These are phyloP conservation scores for Odontothrips loti DNA, from an alignment of 2,888 invertebrate species.

Conservation along the genomic window DNA sequence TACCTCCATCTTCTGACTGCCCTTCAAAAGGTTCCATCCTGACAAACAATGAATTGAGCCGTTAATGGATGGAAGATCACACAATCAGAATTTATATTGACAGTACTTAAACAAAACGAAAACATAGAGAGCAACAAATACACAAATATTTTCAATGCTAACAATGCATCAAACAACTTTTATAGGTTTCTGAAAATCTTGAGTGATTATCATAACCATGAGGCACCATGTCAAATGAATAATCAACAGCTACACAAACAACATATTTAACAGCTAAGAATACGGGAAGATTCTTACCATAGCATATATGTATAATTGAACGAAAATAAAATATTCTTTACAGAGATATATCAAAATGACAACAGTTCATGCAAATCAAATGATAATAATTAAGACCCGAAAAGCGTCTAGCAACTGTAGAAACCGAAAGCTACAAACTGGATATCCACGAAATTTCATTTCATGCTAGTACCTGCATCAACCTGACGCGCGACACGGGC, in stretches of 20 bases:
- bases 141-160: neutral
- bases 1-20: neutral
- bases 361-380: neutral
- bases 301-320: neutral
- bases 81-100: neutral
- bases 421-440: neutral
- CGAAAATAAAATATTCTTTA: neutral
- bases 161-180: neutral
- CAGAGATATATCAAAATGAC: neutral
- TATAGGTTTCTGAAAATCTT: neutral
- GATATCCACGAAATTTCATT: neutral
- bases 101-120: neutral
- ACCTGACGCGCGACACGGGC: neutral
- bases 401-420: constrained; percentile 2
- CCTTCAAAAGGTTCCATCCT: constrained; percentile 15
- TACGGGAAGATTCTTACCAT: no score
- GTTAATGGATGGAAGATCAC: neutral
- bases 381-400: neutral
- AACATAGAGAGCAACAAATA: constrained; percentile 3
- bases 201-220: constrained; percentile 22
- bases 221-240: neutral
- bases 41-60: neutral
- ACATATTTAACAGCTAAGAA: no score
- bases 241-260: no score
- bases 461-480: neutral